Conservation (phyloP, 2,113 vertebrate species). For the Phylloscopus trochilus region DNA sequence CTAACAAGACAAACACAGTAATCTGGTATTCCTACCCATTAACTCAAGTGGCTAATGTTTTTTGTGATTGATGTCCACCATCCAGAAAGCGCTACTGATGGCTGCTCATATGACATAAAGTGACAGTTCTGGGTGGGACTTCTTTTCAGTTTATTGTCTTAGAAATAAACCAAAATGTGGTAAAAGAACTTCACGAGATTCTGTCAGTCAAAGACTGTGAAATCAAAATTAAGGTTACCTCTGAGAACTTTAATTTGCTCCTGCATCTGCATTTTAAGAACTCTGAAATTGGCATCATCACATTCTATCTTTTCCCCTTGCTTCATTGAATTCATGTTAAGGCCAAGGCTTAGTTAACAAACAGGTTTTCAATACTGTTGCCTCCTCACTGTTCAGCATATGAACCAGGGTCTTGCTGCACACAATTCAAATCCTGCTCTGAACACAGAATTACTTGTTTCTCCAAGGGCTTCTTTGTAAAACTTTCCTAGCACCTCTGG, state of each 20-base stretch:
- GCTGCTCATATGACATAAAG: not conserved
- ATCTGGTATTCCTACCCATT: conserved; percentile 8
- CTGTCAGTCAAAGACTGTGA: not conserved
- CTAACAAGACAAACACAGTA: conserved; percentile 36
- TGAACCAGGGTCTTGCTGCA: not conserved
- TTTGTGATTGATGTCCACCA: conserved; percentile 11
- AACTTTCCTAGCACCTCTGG: conserved; percentile 1
- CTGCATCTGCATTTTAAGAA: not conserved
- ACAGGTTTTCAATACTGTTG: not conserved
- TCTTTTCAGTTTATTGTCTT: not conserved
- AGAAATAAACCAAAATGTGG: not conserved
- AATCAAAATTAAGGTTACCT: not conserved
- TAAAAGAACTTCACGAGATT: not conserved
- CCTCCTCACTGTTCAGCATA: not conserved
- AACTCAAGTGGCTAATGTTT: conserved; percentile 24
- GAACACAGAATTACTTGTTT: not conserved
- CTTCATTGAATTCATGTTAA: not conserved
- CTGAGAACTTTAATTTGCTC: not conserved
- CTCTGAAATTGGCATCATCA: not conserved
- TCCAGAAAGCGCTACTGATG: not conserved
- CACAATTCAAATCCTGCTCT: not conserved
- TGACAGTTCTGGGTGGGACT: not conserved
- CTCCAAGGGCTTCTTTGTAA: not conserved
- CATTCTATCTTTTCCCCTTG: not conserved
- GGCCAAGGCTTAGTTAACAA: not conserved